Evolutionary conservation across 1,140 invertebrate species (phyloP).

Genomic region (Dinothrombium tinctorium): DNA sequence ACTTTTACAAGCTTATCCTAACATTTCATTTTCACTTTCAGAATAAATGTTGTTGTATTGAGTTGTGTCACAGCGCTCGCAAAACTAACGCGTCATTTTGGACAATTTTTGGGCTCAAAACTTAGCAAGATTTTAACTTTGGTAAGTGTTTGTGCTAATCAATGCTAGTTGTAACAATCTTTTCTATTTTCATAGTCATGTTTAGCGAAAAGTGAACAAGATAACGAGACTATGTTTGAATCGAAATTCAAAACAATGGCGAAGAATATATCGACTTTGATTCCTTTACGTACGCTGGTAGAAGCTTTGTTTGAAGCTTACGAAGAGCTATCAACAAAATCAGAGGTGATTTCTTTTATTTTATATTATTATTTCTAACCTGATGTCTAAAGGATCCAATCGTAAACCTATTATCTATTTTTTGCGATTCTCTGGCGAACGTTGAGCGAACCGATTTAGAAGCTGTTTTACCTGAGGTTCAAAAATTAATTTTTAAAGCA

Average conservation of each 20-base stretch:
- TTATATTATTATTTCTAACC: background rate
- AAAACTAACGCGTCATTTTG: slow-evolving; percentile 5
- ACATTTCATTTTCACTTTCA: background rate
- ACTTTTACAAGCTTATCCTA: background rate
- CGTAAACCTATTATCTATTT: background rate
- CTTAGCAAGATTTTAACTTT: background rate
- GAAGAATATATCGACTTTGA: background rate
- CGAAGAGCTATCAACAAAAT: background rate
- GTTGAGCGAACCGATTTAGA: background rate
- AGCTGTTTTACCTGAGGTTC: background rate
- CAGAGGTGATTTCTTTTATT: too few species aligned
- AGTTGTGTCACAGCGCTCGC: slow-evolving; percentile 1
- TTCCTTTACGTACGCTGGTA: background rate
- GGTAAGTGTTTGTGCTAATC: too few species aligned
- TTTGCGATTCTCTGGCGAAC: background rate
- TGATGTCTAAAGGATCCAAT: background rate
- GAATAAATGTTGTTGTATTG: slow-evolving; percentile 2
- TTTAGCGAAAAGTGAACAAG: background rate
- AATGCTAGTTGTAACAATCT: background rate
- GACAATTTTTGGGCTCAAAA: slow-evolving; percentile 5
- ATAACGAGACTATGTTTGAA: background rate
- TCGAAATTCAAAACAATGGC: background rate
- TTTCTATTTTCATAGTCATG: background rate
- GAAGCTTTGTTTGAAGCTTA: background rate
- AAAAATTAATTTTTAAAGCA: slow-evolving; percentile 7